phyloP scores from a whole-genome alignment of 2,113 vertebrate species.

The Pedionomus torquatus region DNA sequence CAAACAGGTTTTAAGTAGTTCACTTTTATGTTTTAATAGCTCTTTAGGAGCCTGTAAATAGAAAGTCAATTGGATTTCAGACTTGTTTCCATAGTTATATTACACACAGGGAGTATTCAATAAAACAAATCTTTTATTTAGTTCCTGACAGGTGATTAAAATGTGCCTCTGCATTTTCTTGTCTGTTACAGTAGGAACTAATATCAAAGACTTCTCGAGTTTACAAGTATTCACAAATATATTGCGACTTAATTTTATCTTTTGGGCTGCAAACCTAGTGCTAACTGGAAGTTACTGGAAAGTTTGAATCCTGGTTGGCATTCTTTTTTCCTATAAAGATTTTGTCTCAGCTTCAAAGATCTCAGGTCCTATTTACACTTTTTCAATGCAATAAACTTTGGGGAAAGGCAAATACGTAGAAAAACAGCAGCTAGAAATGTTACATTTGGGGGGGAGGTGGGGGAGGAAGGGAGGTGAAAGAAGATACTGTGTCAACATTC shows the following conservation, averaged over 20 bases:
- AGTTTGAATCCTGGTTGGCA: slow-evolving; percentile 59
- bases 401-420: slow-evolving; percentile 39
- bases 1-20: slow-evolving; percentile 66
- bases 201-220: slow-evolving; percentile 60
- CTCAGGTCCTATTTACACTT: slow-evolving; percentile 20
- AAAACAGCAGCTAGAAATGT: slow-evolving; percentile 4
- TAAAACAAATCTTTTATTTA: slow-evolving; percentile 83
- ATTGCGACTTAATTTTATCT: slow-evolving; percentile 71
- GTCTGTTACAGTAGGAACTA: slow-evolving; percentile 59
- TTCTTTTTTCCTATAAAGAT: slow-evolving; percentile 60
- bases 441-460: background rate
- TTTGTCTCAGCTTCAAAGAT: slow-evolving; percentile 37
- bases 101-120: slow-evolving; percentile 77
- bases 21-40: slow-evolving; percentile 67
- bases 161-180: slow-evolving; percentile 69
- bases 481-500: background rate
- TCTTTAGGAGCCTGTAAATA: slow-evolving; percentile 79
- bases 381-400: slow-evolving; percentile 48
- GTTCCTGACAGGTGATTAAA: slow-evolving; percentile 83
- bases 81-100: slow-evolving; percentile 78
- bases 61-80: slow-evolving; percentile 75
- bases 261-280: slow-evolving; percentile 45
- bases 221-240: slow-evolving; percentile 63
- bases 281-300: slow-evolving; percentile 62
- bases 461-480: background rate